Evolutionary conservation across 2,113 vertebrate genomes (phyloP).

Genomic region (Solenodon paradoxus): DNA sequence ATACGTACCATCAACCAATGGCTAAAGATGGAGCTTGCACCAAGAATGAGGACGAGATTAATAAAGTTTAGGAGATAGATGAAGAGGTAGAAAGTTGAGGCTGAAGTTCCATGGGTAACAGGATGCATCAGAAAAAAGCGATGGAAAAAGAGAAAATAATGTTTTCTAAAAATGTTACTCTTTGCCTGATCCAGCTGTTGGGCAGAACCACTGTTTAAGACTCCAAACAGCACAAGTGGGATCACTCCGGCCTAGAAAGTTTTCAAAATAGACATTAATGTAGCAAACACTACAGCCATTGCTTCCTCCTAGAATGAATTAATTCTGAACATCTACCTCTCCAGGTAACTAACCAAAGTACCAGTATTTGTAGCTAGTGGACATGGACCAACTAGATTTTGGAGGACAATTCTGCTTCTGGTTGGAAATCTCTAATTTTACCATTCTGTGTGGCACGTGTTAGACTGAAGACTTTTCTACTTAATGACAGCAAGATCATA

Average conservation of each 20-base stretch:
- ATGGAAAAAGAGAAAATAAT: neutral
- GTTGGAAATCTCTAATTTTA: neutral
- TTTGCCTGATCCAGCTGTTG: neutral
- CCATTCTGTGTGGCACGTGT: neutral
- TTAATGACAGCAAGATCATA: neutral
- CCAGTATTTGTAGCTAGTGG: neutral
- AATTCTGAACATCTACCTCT: neutral
- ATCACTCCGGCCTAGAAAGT: neutral
- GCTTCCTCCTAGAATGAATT: neutral
- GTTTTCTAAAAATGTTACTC: neutral
- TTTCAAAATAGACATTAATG: neutral
- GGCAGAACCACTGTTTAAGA: neutral
- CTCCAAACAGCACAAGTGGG: neutral
- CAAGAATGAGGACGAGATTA: neutral
- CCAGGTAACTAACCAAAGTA: neutral
- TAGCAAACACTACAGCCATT: neutral
- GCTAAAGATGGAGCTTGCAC: neutral
- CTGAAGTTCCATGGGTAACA: too few relatives aligned
- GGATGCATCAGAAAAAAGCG: neutral
- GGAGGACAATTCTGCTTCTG: neutral
- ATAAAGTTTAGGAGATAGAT: neutral
- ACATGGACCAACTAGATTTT: neutral
- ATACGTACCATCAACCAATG: neutral
- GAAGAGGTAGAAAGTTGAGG: neutral
- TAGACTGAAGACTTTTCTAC: neutral